Conservation (phyloP, 2,888 invertebrate species). For the Nemoura dubitans region DNA sequence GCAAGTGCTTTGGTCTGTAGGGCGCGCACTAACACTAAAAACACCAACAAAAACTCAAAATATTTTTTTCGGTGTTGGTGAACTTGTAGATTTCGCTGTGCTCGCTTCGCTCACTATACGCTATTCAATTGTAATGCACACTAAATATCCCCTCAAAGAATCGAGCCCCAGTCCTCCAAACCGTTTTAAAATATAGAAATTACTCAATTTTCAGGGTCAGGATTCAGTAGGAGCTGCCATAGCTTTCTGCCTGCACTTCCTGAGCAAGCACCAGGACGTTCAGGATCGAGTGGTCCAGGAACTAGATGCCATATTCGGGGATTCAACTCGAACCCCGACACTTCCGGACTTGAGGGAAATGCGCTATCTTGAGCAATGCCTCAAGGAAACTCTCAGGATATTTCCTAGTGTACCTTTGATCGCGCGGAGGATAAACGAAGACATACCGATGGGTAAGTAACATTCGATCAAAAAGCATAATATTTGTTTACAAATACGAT, state of each 20-base stretch:
- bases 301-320: conserved; percentile 54
- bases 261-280: conserved; percentile 65
- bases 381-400: conserved; percentile 57
- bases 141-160: too few relatives aligned
- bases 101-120: too few relatives aligned
- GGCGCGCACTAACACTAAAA: too few relatives aligned
- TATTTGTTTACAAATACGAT: neutral
- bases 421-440: conserved; percentile 56
- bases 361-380: conserved; percentile 57
- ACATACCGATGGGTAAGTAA: conserved; percentile 54
- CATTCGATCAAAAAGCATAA: neutral
- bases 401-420: conserved; percentile 58
- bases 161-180: too few relatives aligned
- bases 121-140: too few relatives aligned
- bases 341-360: conserved; percentile 55
- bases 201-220: conserved; percentile 61
- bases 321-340: conserved; percentile 51
- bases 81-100: too few relatives aligned
- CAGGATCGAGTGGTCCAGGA: conserved; percentile 58
- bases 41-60: too few relatives aligned
- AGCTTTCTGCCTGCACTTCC: conserved; percentile 65
- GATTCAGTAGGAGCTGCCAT: conserved; percentile 69
- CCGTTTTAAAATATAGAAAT: neutral
- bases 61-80: too few relatives aligned
- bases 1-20: too few relatives aligned